Base-by-base conservation (phyloP, 2,888 invertebrate genomes). In the Thyatira batis region DNA sequence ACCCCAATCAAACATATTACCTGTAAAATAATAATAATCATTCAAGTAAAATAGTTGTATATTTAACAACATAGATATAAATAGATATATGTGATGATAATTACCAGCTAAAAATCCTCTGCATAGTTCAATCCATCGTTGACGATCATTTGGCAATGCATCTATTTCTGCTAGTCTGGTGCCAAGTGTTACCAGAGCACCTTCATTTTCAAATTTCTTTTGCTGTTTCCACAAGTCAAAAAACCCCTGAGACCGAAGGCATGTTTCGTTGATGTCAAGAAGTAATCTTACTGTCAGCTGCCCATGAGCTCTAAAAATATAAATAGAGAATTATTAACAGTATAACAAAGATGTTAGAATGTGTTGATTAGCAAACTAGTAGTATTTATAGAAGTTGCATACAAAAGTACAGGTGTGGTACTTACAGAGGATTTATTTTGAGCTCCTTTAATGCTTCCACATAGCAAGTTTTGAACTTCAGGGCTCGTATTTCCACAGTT, bases 1-100 rank as follows among this genome's bases (percentile, higher is more conserved):
- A 51, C 99, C 99, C 98, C 98, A 98, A 85, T 99, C 99, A 91
- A 99, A 99, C 90, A 99, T 97, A 85, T 99, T 99, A 20, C 98
- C 98, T 78, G 93, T n/a, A 70, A 63, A 55, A 54, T 45, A 21
- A 49, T 33, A 49, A 54, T 51, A 30, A 49, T 69, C n/a, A 28
- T 20, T 25, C 48, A 30, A 27, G 2, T 10, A 28, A n/a, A 33
- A 13, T n/a, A n/a, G 13, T 13, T n/a, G 11, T n/a, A 1, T 2
- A 4, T 4, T n/a, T n/a, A 13, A 49, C 1, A 49, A 54, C 33
- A 46, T 28, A 25, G 27, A n/a, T 48, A 46, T 43, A 46, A 46
- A 13, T 39, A 52, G 11, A 49, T 49, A 23, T 46, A 46, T n/a
- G n/a, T n/a, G n/a, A 27, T 52, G 5, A 30, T 49, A 13, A 28